Evolutionary conservation across 2,888 invertebrate genomes (phyloP).

Genomic region (Melanostoma scalare): DNA sequence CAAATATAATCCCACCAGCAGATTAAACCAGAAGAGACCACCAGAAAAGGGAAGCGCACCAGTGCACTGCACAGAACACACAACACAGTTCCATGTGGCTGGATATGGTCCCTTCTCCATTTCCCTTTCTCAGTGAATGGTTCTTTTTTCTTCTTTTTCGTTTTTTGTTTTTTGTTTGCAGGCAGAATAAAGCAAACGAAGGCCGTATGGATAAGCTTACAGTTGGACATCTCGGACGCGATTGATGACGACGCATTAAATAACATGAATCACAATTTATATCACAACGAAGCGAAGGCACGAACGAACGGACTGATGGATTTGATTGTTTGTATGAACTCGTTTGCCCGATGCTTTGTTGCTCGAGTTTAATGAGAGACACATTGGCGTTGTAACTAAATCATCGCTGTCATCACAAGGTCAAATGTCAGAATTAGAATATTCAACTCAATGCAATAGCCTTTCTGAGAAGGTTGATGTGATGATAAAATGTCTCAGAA

Average conservation of each 20-base stretch:
- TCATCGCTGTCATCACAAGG: too few species aligned
- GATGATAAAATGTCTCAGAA: too few species aligned
- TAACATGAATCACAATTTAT: conserved; percentile 4
- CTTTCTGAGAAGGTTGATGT: too few species aligned
- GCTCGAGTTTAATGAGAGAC: too few species aligned
- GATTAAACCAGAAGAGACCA: conserved; percentile 19
- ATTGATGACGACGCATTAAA: conserved; percentile 40
- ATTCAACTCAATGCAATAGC: too few species aligned
- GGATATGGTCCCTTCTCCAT: background rate
- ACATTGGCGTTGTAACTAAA: too few species aligned
- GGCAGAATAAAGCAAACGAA: conserved; percentile 14
- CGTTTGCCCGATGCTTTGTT: too few species aligned
- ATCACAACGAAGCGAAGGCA: too few species aligned
- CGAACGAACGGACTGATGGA: conserved; percentile 22
- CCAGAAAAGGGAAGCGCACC: conserved; percentile 25
- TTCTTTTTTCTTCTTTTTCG: background rate
- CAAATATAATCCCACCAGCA: conserved; percentile 40
- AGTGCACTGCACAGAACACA: background rate
- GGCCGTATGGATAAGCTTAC: conserved; percentile 46
- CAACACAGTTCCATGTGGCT: background rate
- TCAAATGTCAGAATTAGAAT: too few species aligned
- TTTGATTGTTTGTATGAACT: conserved; percentile 15
- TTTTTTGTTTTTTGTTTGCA: background rate
- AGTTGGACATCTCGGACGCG: conserved; percentile 30
- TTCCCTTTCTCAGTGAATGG: background rate